Percentiles rank a stretch among this genome's conserved stretches.
phyloP scores from a whole-genome alignment of 2,797 vertebrate genomes.

The Lerista edwardsae region DNA sequence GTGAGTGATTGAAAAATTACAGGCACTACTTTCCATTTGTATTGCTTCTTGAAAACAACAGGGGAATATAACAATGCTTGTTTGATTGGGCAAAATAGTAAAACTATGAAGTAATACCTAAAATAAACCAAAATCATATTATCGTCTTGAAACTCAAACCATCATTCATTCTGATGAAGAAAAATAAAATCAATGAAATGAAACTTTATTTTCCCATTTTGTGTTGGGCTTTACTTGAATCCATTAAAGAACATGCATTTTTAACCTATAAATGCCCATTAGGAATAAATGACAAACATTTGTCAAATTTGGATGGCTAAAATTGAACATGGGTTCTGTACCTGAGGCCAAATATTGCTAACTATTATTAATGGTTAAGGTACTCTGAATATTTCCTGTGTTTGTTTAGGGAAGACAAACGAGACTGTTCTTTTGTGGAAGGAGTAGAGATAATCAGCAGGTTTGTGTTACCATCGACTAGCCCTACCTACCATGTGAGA shows the following conservation, averaged over 20 bases:
- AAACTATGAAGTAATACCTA: slow-evolving; percentile 34
- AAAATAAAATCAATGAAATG: slow-evolving; percentile 49
- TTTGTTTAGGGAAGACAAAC: not conserved
- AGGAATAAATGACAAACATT: slow-evolving; percentile 25
- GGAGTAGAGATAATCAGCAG: not conserved
- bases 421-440: not conserved
- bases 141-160: slow-evolving; percentile 34
- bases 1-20: slow-evolving; percentile 48
- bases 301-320: not conserved
- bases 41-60: slow-evolving; percentile 4
- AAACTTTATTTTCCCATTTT: slow-evolving; percentile 7
- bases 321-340: not conserved
- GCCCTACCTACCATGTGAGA: too few species aligned
- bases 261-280: not conserved
- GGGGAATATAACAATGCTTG: slow-evolving; percentile 1
- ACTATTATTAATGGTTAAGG: slow-evolving; percentile 12
- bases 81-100: not conserved
- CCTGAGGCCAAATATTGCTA: not conserved
- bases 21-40: slow-evolving; percentile 26
- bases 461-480: too few species aligned
- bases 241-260: slow-evolving; percentile 6
- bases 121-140: slow-evolving; percentile 50
- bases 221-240: slow-evolving; percentile 38
- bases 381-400: not conserved
- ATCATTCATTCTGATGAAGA: slow-evolving; percentile 44